Conservation (phyloP, 2,888 invertebrate species). For the Dryobotodes eremita region DNA sequence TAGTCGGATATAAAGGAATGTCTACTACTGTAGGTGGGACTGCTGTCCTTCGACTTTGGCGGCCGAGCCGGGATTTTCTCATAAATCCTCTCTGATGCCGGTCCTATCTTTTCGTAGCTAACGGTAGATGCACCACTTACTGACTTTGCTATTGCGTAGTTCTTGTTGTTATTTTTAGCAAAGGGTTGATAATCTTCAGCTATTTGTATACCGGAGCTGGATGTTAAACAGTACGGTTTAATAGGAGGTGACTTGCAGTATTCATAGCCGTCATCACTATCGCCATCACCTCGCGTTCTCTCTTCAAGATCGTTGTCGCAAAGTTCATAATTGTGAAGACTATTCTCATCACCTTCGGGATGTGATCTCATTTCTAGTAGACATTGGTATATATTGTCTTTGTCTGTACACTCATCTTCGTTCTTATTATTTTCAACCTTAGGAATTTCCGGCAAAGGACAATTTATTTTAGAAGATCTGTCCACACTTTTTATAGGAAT, state of each 20-base stretch:
- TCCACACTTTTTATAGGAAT: slow-evolving; percentile 82
- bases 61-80: slow-evolving; percentile 85
- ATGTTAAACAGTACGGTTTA: slow-evolving; percentile 85
- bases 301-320: slow-evolving; percentile 86
- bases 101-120: slow-evolving; percentile 87
- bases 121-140: slow-evolving; percentile 87
- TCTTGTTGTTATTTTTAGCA: slow-evolving; percentile 77
- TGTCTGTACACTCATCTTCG: slow-evolving; percentile 63
- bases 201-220: slow-evolving; percentile 87
- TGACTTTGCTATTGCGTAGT: slow-evolving; percentile 85
- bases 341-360: slow-evolving; percentile 88
- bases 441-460: slow-evolving; percentile 89
- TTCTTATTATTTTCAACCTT: slow-evolving; percentile 71
- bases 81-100: slow-evolving; percentile 84
- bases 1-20: slow-evolving; percentile 86
- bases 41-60: slow-evolving; percentile 82
- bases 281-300: slow-evolving; percentile 86
- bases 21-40: slow-evolving; percentile 83
- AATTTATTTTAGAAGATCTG: slow-evolving; percentile 85
- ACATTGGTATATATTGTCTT: slow-evolving; percentile 87
- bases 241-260: slow-evolving; percentile 86
- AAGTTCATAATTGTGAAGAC: slow-evolving; percentile 90
- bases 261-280: slow-evolving; percentile 89
- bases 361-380: slow-evolving; percentile 87
- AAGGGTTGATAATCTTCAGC: slow-evolving; percentile 89